Evolutionary conservation across 2,797 vertebrate genomes (phyloP), one percentile per base, ranked within the genome.

Genomic region (Propithecus perrieri): DNA sequence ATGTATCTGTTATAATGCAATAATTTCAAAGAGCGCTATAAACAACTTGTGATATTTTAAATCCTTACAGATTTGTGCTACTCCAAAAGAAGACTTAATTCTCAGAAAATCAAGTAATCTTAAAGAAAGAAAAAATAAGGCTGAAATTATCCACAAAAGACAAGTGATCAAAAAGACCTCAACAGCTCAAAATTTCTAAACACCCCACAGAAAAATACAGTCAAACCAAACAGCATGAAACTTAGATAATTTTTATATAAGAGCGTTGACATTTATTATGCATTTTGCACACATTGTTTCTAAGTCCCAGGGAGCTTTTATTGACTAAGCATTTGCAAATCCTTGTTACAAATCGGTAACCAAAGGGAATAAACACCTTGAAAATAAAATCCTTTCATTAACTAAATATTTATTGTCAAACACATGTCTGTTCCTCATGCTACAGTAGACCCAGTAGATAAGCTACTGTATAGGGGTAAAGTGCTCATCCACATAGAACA

Each of bases 361-460:
- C 2, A 85, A 28, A 72, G 35, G 9, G 5, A 89, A 94, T 53
- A 95, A 91, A 80, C 13, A 85, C 14, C 33, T 85, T 95, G 46
- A 88, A 97, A 96, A 72, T 59, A 94, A 97, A 96, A 87, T 92
- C 8, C 7, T 83, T 46, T 92, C 89, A 71, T 83, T 95, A 74
- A 28, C 46, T 65, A 55, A 95, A 63, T 91, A 85, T 38, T 55
- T 79, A 50, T 48, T 89, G 43, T 57, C 55, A 89, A 92, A 79
- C 30, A 85, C 9, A 33, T 46, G 41, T n/a, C 35, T 97, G 35
- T 43, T 88, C 48, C 69, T 83, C 18, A 7, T 65, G 28, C 12
- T 63, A 13, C 14, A 18, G 28, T 9, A 61, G n/a, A 80, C 35
- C 14, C 3, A 22, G 4, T 15, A 35, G 0, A 48, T 24, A 85